These are phyloP conservation scores for Temnothorax rugatulus DNA, from an alignment of 2,888 invertebrate genomes.

Conservation along the genomic window DNA sequence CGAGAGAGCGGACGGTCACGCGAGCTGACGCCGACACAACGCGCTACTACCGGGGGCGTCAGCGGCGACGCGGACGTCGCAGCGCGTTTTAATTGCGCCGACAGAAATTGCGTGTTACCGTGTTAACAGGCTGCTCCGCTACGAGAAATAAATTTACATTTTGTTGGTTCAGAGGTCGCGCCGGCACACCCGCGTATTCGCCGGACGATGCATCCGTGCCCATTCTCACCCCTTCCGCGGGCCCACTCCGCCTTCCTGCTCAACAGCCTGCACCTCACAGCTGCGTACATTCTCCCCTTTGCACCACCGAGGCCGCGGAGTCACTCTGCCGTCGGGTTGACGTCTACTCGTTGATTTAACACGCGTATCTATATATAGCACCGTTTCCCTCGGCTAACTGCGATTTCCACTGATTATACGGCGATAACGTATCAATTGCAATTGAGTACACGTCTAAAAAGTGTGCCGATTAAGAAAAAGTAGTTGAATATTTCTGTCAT, in stretches of 20 bases:
- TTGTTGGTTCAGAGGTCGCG: slow-evolving; percentile 68
- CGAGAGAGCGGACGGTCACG: slow-evolving; percentile 71
- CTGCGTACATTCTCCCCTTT: neutral
- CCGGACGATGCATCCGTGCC: slow-evolving; percentile 15
- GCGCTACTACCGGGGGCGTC: slow-evolving; percentile 47
- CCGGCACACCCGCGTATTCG: slow-evolving; percentile 36
- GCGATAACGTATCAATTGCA: slow-evolving; percentile 57
- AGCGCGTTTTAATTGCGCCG: slow-evolving; percentile 79
- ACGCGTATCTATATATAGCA: slow-evolving; percentile 8
- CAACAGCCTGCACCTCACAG: slow-evolving; percentile 32
- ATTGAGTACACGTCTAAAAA: neutral
- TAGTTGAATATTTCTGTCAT: neutral
- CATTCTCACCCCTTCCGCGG: slow-evolving; percentile 10
- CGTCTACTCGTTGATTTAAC: slow-evolving; percentile 58
- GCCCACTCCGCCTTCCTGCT: slow-evolving; percentile 22
- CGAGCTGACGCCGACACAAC: slow-evolving; percentile 61
- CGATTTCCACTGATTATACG: slow-evolving; percentile 51
- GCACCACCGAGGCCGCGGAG: neutral
- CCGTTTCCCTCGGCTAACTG: slow-evolving; percentile 38
- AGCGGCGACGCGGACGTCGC: slow-evolving; percentile 68
- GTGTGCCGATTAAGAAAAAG: neutral
- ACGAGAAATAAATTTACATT: slow-evolving; percentile 78
- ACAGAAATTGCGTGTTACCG: slow-evolving; percentile 79
- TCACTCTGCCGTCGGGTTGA: slow-evolving; percentile 47
- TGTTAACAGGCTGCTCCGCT: slow-evolving; percentile 74